Evolutionary conservation across 92 coral and sea anemone species (phyloP), one percentile per base, ranked within the genome.

Genomic region (Phenganax subtilis): DNA sequence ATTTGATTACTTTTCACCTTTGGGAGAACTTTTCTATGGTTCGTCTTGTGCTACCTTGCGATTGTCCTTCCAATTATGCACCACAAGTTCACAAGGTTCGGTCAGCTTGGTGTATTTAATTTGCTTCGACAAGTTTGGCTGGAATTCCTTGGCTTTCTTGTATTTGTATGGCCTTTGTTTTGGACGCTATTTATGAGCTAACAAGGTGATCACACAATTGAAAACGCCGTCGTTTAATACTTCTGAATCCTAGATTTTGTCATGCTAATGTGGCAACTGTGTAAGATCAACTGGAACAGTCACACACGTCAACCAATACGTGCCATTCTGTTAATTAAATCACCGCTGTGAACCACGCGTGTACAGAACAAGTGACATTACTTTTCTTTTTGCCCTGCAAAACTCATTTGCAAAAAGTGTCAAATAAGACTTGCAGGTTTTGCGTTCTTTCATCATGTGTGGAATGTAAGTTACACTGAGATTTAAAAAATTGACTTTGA

Each of bases 1-100:
- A 79, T 31, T 62, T 60, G 30, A 64, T 47, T 64, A 51, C 51
- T 17, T 44, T 51, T 60, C 7, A 30, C 53, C 56, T 14, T 60
- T 47, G 30, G 31, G 3, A 53, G 65, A 52, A 37, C 57, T 79
- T 79, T 65, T 52, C 30, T 65, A 17, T 20, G 14, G 11, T 76
- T 47, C 28, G 14, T 76, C 31, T 11, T 14, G 31, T 8, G 44
- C 27, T 57, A 57, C 12, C 67, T 51, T n/a, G 2, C 57, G 53
- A 2, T 9, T n/a, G 12, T 14, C 27, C 12, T 12, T 9, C n/a
- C 81, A 47, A 29, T 76, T 12, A 14, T 59, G 10, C 54, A 59
- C 70, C 81, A 76, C 81, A 76, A 31, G 37, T 76, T 47, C 28
- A 69, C 53, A n/a, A 76, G 54, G 11, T 28, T 30, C 60, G 12